Conservation (phyloP, 2,113 vertebrate genomes). For the Platysteira castanea region DNA sequence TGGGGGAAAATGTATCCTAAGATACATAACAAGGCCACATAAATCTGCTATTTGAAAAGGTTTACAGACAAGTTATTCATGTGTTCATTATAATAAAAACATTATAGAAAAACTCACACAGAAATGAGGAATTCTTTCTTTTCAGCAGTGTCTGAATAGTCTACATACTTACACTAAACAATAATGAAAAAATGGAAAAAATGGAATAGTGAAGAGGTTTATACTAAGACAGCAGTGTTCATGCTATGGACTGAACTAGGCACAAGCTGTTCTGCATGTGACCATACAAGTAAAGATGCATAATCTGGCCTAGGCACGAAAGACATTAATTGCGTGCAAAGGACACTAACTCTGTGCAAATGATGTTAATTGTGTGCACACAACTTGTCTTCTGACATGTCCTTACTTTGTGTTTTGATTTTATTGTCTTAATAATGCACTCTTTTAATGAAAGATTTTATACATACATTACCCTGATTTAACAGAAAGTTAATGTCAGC, state of each 20-base stretch:
- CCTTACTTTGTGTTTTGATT: neutral
- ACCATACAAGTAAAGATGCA: neutral
- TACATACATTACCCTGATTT: neutral
- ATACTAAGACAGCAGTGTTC: neutral
- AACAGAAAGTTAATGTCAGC: neutral
- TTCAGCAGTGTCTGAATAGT: neutral
- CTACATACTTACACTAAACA: neutral
- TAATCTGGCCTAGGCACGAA: neutral
- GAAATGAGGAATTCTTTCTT: neutral
- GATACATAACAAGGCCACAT: neutral
- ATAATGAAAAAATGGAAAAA: neutral
- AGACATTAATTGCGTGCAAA: neutral
- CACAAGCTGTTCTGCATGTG: neutral
- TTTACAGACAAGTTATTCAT: neutral
- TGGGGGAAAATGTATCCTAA: neutral
- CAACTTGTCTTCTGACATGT: neutral
- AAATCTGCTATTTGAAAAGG: neutral
- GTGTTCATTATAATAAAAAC: neutral
- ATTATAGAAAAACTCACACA: fast-evolving
- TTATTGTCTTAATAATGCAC: neutral
- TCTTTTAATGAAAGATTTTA: neutral
- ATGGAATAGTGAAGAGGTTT: neutral
- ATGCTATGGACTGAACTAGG: neutral
- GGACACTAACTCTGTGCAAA: neutral
- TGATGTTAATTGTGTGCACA: neutral